Percentiles rank a stretch among this genome's conserved stretches.
phyloP scores from a whole-genome alignment of 1,140 invertebrate genomes.

The Branchinecta lindahli region DNA sequence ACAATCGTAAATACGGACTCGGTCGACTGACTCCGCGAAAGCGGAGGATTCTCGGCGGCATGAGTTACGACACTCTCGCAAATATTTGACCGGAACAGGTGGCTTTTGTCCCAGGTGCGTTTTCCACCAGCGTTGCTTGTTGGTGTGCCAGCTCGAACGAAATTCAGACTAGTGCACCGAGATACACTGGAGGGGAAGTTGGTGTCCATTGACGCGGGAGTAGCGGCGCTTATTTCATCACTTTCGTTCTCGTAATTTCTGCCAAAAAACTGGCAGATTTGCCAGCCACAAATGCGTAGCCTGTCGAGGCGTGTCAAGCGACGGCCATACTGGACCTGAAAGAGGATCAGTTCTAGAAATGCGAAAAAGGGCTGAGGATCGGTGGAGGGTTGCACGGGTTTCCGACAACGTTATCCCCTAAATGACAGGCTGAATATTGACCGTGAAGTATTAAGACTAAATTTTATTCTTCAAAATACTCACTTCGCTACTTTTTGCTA shows the following conservation, averaged over 20 bases:
- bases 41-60: constrained; percentile 30
- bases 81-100: background rate
- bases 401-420: too few species aligned
- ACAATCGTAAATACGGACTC: constrained; percentile 69
- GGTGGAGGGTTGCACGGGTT: too few species aligned
- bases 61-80: background rate
- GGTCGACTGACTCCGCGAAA: constrained; percentile 28
- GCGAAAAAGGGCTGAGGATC: too few species aligned
- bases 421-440: too few species aligned
- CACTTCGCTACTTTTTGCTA: too few species aligned
- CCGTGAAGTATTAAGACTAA: too few species aligned
- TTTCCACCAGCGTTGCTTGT: constrained; percentile 10
- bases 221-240: constrained; percentile 32
- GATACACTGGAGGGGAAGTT: constrained; percentile 60
- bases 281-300: background rate
- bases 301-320: background rate
- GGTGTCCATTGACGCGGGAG: constrained; percentile 68
- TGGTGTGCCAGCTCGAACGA: constrained; percentile 43
- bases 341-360: too few species aligned
- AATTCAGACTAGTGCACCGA: constrained; percentile 63
- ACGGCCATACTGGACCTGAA: too few species aligned
- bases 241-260: background rate
- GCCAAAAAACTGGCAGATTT: background rate
- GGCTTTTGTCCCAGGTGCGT: background rate
- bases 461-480: too few species aligned